Base-by-base conservation (phyloP, 2,888 invertebrate genomes). In the Coelinius sp. region DNA sequence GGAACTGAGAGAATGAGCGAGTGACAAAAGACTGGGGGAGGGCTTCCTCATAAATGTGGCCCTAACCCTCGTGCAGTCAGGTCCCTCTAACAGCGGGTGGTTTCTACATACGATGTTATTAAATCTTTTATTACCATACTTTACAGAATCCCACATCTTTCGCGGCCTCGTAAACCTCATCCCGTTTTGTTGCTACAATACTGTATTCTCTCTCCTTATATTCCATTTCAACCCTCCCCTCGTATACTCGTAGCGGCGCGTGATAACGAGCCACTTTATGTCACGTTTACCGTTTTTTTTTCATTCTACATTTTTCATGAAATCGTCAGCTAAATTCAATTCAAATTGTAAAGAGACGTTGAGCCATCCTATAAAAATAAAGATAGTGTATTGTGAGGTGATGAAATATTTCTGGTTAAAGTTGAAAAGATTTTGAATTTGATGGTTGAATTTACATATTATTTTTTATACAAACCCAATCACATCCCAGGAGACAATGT, bases 101-200 rank as follows among this genome's bases (percentile, higher is more conserved):
- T 62, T 73, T 49, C 68, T 70, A 74, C 75, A 75, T 75, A 76
- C 73, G 74, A 78, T 73, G 79, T 79, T 79, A 80, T 79, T 78
- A 78, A 78, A 79, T 75, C 74, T 75, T 79, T 79, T 77, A 79
- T 78, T 77, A 76, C 75, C 56, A 74, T 73, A 74, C 76, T 75
- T 71, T 56, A 68, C 44, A 59, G 56, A 68, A 68, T 68, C 41
- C 27, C 41, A 41, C 68, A 53, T 44, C 41, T 27, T 56, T 68
- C 56, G 41, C 17, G 24, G 56, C 56, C 41, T 68, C 68, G 27
- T 68, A 68, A 68, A 68, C 56, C 53, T 53, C 56, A 25, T 22
- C 53, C 38, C 52, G 22, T 53, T 35, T 56, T 56, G 24, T 67
- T 38, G 53, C 52, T 49, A 52, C 53, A 67, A 67, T 53, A 56